Evolutionary conservation across 2,797 vertebrate genomes (phyloP).

Genomic region (Melanotaenia trifasciata): DNA sequence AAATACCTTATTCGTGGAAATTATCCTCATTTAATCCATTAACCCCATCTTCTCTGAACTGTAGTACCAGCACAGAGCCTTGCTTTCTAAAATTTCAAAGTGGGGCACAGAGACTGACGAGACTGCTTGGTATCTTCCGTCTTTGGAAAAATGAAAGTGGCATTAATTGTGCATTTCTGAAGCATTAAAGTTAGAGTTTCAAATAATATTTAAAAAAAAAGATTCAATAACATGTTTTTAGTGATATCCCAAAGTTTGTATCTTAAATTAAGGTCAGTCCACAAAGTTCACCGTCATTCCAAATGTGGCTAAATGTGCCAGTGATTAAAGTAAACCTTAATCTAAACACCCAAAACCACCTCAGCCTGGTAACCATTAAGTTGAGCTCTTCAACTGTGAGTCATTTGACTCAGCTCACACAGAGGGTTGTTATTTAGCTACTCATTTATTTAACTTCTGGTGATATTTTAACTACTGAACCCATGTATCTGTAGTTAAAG

Average conservation of each 20-base stretch:
- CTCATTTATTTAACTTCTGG: background rate
- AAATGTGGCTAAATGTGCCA: background rate
- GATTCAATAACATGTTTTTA: background rate
- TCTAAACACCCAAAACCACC: background rate
- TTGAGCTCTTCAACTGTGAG: background rate
- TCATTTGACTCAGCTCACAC: background rate
- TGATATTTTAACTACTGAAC: background rate
- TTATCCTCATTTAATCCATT: too few species aligned
- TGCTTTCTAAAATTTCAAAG: too few species aligned
- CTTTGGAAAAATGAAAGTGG: too few species aligned
- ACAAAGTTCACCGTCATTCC: background rate
- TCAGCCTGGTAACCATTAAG: background rate
- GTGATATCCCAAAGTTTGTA: background rate
- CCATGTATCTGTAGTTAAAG: too few species aligned
- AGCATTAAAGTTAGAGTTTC: too few species aligned
- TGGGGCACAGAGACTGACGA: too few species aligned
- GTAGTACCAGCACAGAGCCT: too few species aligned
- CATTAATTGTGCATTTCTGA: too few species aligned
- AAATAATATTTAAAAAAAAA: too few species aligned
- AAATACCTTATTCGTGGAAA: too few species aligned
- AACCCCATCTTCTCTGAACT: too few species aligned
- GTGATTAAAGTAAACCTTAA: background rate
- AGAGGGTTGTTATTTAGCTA: background rate
- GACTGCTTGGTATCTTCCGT: too few species aligned
- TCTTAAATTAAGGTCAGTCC: background rate